Evolutionary conservation across 2,113 vertebrate species (phyloP).

Genomic region (Bubalus kerabau): DNA sequence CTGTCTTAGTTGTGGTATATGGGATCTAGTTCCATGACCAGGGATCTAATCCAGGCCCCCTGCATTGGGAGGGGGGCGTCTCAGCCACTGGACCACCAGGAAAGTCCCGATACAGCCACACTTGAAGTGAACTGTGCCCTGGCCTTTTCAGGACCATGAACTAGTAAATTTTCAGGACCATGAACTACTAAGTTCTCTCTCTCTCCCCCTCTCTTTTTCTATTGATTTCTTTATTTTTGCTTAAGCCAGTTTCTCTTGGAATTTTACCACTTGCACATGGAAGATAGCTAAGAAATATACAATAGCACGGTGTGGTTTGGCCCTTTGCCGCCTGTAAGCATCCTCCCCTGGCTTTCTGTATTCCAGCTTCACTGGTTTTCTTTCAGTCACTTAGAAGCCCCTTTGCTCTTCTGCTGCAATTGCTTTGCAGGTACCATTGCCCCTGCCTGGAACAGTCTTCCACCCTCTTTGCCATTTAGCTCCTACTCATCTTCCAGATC

Average conservation of each 20-base stretch:
- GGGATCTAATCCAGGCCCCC: neutral
- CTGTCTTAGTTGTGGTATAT: neutral
- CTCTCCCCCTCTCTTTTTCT: neutral
- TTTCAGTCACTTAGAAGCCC: neutral
- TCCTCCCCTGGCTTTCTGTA: neutral
- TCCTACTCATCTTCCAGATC: neutral
- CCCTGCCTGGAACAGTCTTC: neutral
- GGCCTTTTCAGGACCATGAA: neutral
- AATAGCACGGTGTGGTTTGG: neutral
- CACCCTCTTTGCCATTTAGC: neutral
- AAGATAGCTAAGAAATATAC: neutral
- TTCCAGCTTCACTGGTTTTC: neutral
- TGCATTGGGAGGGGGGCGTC: neutral
- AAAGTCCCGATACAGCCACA: neutral
- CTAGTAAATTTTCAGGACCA: neutral
- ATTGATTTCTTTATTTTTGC: neutral
- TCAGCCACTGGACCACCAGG: neutral
- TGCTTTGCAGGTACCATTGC: neutral
- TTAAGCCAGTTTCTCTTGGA: neutral
- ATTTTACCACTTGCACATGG: neutral
- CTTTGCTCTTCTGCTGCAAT: neutral
- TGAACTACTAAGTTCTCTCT: neutral
- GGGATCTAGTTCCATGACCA: neutral
- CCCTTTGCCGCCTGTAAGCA: neutral
- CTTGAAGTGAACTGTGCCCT: neutral